A percentile compares a stretch with the other conserved stretches of the same genome.
phyloP scores from a whole-genome alignment of 2,113 vertebrate species.

The Paratilapia polleni region DNA sequence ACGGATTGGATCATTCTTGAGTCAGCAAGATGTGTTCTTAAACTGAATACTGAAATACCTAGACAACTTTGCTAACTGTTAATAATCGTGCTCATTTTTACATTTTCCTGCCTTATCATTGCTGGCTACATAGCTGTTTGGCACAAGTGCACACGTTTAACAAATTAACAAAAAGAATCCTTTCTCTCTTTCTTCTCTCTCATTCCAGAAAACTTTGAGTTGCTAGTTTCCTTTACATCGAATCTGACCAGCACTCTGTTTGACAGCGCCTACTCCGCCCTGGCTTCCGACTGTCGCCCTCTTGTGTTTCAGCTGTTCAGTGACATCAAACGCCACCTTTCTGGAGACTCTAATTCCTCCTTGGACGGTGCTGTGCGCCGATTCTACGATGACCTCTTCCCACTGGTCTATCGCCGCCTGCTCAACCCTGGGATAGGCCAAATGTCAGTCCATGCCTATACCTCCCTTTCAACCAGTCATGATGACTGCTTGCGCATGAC shows the following conservation, averaged over 20 bases:
- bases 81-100: too few species aligned
- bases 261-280: constrained; percentile 84
- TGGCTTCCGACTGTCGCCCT: constrained; percentile 84
- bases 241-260: constrained; percentile 88
- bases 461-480: constrained; percentile 56
- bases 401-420: constrained; percentile 87
- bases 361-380: constrained; percentile 79
- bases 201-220: constrained; percentile 86
- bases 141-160: background rate
- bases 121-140: background rate
- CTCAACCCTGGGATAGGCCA: constrained; percentile 87
- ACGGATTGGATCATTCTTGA: background rate
- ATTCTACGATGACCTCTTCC: constrained; percentile 90
- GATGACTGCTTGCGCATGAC: constrained; percentile 88
- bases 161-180: background rate
- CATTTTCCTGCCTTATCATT: background rate
- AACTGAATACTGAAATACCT: background rate
- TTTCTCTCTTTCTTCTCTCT: constrained; percentile 22
- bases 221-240: constrained; percentile 85
- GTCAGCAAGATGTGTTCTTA: background rate
- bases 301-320: constrained; percentile 85
- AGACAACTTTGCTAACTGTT: background rate
- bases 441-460: constrained; percentile 30
- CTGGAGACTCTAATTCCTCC: constrained; percentile 79
- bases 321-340: constrained; percentile 85